A percentile compares a stretch with the other conserved stretches of the same genome.
phyloP scores from a whole-genome alignment of 2,113 vertebrate genomes.

The Alethe castanea region DNA sequence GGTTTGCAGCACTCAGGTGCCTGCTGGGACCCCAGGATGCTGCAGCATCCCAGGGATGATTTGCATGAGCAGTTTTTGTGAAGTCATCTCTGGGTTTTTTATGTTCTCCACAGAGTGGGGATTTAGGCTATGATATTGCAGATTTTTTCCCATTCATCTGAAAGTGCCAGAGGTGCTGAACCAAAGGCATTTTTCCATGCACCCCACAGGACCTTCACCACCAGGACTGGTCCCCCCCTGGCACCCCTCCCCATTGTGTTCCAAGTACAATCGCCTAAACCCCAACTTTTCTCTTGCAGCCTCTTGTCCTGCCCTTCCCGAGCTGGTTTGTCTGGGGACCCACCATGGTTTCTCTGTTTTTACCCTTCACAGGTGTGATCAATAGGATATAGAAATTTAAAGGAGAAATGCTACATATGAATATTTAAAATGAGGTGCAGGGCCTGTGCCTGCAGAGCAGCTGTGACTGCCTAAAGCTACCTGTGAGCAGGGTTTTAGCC shows the following conservation, averaged over 20 bases:
- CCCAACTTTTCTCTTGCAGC: not conserved
- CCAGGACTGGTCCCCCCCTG: not conserved
- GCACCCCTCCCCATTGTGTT: not conserved
- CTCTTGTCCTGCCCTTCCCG: not conserved
- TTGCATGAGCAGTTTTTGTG: not conserved
- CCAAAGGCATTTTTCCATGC: not conserved
- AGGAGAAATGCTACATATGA: not conserved
- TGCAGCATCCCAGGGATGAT: not conserved
- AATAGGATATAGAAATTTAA: not conserved
- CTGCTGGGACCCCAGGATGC: not conserved
- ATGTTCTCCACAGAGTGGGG: not conserved
- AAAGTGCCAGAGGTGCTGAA: not conserved
- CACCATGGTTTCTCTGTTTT: not conserved
- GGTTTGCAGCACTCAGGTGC: not conserved
- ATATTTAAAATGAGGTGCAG: not conserved
- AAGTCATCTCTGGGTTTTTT: not conserved
- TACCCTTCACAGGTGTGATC: not conserved
- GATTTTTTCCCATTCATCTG: not conserved
- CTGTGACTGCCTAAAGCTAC: not conserved
- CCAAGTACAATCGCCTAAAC: not conserved
- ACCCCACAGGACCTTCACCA: not conserved
- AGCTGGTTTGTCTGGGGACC: not conserved
- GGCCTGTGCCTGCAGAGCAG: not conserved
- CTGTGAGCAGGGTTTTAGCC: not conserved
- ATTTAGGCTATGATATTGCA: not conserved